Percentiles rank a stretch among this genome's conserved stretches.
phyloP scores from a whole-genome alignment of 2,888 invertebrate species.

The Quadroppia sp. region DNA sequence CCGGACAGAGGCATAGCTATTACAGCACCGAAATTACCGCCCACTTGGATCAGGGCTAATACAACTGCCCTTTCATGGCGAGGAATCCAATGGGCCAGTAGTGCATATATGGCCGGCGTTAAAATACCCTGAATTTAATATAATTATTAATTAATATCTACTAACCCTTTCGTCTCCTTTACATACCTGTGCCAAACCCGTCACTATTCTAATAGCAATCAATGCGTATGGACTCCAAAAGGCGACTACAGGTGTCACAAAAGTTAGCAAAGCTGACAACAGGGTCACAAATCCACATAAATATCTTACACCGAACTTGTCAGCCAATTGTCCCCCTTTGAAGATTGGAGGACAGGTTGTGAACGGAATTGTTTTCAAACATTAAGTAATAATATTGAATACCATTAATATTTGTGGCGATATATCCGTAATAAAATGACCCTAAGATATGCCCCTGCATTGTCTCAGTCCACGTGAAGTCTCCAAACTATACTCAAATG shows the following conservation, averaged over 20 bases:
- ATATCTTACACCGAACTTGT: constrained; percentile 45
- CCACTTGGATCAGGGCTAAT: constrained; percentile 69
- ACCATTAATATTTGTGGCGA: constrained; percentile 46
- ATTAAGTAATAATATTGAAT: not conserved
- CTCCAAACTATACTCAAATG: constrained; percentile 31
- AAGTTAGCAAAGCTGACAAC: constrained; percentile 46
- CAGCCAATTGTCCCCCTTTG: constrained; percentile 45
- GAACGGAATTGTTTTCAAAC: not conserved
- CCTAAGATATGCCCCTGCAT: constrained; percentile 47
- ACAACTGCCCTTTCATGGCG: constrained; percentile 1
- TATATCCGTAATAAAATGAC: constrained; percentile 48
- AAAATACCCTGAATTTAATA: constrained; percentile 46
- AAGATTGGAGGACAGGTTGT: not conserved
- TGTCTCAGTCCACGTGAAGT: constrained; percentile 46
- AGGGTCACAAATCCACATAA: constrained; percentile 44
- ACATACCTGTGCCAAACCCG: constrained; percentile 46
- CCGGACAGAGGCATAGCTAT: constrained; percentile 53
- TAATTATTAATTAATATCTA: not conserved
- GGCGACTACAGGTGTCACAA: constrained; percentile 46
- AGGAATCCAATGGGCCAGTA: constrained; percentile 61
- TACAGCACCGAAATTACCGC: constrained; percentile 52
- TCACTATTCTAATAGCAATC: constrained; percentile 45
- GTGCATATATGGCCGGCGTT: constrained; percentile 65
- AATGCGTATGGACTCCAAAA: constrained; percentile 43
- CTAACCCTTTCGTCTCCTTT: not conserved